Percentiles rank a stretch among this genome's conserved stretches.
These are phyloP conservation scores for Tiliacea aurago DNA, from an alignment of 2,888 invertebrate genomes.

Conservation along the genomic window DNA sequence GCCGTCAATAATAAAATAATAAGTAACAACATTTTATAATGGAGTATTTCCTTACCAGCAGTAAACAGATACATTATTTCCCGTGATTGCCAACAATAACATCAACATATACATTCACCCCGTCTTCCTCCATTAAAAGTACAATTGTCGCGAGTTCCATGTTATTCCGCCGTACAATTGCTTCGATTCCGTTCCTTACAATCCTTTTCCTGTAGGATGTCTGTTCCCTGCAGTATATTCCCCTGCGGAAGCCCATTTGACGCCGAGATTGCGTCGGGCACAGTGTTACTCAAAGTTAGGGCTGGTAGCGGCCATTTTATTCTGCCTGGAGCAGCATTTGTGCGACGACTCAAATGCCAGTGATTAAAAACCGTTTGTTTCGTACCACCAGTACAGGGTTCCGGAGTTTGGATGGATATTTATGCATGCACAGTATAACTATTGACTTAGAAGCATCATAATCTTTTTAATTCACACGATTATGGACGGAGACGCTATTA, in stretches of 20 bases:
- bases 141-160: slow-evolving; percentile 32
- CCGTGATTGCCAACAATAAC: not conserved
- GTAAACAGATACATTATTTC: not conserved
- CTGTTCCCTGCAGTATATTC: slow-evolving; percentile 31
- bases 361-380: too few relatives aligned
- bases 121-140: slow-evolving; percentile 18
- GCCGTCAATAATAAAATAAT: too few relatives aligned
- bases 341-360: not conserved
- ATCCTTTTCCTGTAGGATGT: slow-evolving; percentile 46
- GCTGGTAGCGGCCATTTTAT: not conserved
- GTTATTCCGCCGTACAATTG: slow-evolving; percentile 49
- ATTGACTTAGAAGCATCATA: too few relatives aligned
- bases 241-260: slow-evolving; percentile 53
- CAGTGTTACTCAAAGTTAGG: slow-evolving; percentile 26
- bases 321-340: not conserved
- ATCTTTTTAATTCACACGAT: too few relatives aligned
- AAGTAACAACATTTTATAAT: not conserved
- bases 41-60: not conserved
- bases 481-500: too few relatives aligned
- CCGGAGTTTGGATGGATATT: too few relatives aligned
- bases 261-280: slow-evolving; percentile 41
- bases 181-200: slow-evolving; percentile 26
- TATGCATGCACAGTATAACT: too few relatives aligned
- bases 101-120: not conserved
- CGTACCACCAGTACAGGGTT: too few relatives aligned